A percentile compares a stretch with the other conserved stretches of the same genome.
Conservation (phyloP, 2,113 vertebrate species). For the Ceratotherium simum region DNA sequence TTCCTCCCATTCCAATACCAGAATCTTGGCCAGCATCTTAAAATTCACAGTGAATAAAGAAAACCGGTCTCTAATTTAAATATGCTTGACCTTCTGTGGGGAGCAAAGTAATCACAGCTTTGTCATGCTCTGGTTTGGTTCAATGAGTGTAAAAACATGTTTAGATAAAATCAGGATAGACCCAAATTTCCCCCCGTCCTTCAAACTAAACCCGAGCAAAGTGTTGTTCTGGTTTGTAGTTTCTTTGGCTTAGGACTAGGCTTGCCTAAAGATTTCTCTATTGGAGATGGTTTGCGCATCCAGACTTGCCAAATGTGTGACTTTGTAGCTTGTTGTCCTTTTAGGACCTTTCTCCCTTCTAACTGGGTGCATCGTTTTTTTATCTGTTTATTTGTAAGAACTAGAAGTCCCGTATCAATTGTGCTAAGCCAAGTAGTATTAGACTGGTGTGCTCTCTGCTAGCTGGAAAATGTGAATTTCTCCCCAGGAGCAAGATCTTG, state of each 20-base stretch:
- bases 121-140: slow-evolving; percentile 79
- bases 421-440: slow-evolving; percentile 40
- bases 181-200: slow-evolving; percentile 67
- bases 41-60: slow-evolving; percentile 71
- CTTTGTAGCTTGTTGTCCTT: slow-evolving; percentile 28
- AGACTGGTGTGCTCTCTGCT: slow-evolving; percentile 53
- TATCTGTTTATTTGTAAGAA: background rate
- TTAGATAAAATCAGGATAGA: slow-evolving; percentile 67
- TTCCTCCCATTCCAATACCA: slow-evolving; percentile 59
- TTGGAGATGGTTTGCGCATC: background rate
- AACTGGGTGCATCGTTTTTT: background rate
- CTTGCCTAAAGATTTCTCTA: slow-evolving; percentile 21
- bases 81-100: slow-evolving; percentile 74
- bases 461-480: slow-evolving; percentile 79
- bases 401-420: slow-evolving; percentile 43
- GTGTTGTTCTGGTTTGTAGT: slow-evolving; percentile 49
- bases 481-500: slow-evolving; percentile 77
- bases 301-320: slow-evolving; percentile 37
- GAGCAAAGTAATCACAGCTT: slow-evolving; percentile 73
- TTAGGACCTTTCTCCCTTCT: background rate
- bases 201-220: slow-evolving; percentile 69
- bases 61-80: slow-evolving; percentile 78
- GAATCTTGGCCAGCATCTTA: slow-evolving; percentile 69
- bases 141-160: slow-evolving; percentile 77
- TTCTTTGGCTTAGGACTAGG: slow-evolving; percentile 38